Conservation (phyloP, 2,797 vertebrate genomes). For the Hippocampus kuda region DNA sequence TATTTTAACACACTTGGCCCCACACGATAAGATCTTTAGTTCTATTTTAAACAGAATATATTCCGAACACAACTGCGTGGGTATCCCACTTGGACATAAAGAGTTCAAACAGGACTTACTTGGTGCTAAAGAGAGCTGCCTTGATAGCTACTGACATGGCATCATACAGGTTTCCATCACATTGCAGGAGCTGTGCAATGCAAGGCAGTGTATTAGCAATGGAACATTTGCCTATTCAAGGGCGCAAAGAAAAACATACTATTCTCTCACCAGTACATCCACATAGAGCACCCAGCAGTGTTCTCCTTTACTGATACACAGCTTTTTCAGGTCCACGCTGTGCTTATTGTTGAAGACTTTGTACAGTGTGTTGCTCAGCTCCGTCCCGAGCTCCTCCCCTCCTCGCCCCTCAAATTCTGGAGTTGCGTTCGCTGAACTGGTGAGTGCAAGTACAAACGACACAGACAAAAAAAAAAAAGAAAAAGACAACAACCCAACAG, state of each 20-base stretch:
- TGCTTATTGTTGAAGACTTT: slow-evolving; percentile 83
- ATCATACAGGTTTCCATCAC: slow-evolving; percentile 92
- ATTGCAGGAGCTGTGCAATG: slow-evolving; percentile 79
- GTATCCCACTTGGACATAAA: neutral
- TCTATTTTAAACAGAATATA: too few species aligned
- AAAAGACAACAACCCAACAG: neutral
- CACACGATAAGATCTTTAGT: too few species aligned
- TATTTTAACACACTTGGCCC: too few species aligned
- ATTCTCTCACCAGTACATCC: slow-evolving; percentile 83
- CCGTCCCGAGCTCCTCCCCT: slow-evolving; percentile 86
- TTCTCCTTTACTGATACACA: slow-evolving; percentile 81
- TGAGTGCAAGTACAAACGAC: neutral
- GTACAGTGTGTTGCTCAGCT: slow-evolving; percentile 83
- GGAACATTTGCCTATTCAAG: neutral
- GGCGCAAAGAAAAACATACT: neutral
- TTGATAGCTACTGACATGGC: slow-evolving; percentile 90
- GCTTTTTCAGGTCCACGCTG: slow-evolving; percentile 73
- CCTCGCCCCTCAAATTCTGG: slow-evolving; percentile 95
- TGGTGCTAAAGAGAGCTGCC: slow-evolving; percentile 91
- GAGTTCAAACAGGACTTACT: slow-evolving; percentile 62
- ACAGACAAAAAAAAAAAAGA: neutral
- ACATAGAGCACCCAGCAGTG: slow-evolving; percentile 96
- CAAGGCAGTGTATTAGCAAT: neutral
- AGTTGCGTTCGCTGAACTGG: slow-evolving; percentile 88
- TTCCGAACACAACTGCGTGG: too few species aligned